These are phyloP conservation scores for Brachyrhaphis roseni DNA, from an alignment of 2,797 vertebrate species.

Conservation along the genomic window DNA sequence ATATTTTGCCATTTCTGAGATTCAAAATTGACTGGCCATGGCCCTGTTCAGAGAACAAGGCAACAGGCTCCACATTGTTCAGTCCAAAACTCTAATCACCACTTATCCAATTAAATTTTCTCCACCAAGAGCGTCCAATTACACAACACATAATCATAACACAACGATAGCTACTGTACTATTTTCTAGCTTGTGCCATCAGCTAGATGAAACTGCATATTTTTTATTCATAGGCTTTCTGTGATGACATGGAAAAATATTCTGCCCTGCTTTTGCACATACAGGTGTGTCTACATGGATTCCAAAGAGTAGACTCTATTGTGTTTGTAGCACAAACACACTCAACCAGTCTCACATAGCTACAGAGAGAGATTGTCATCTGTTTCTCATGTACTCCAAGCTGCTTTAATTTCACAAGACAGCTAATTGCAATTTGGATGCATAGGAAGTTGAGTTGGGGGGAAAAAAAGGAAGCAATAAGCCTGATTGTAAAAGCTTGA, in stretches of 20 bases:
- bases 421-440: slow-evolving; percentile 76
- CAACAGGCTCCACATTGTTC: neutral
- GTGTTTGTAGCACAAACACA: slow-evolving; percentile 19
- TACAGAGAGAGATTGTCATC: slow-evolving; percentile 29
- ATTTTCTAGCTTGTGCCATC: neutral
- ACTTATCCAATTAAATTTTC: neutral
- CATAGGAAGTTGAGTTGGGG: slow-evolving; percentile 48
- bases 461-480: slow-evolving; percentile 67
- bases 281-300: slow-evolving; percentile 1
- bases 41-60: neutral
- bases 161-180: neutral
- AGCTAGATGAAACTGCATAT: neutral
- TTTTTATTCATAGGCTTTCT: neutral
- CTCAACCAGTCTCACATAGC: slow-evolving; percentile 2
- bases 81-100: neutral
- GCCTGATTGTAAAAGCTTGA: slow-evolving; percentile 69
- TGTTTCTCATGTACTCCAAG: slow-evolving; percentile 41
- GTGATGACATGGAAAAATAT: neutral
- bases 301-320: slow-evolving; percentile 1
- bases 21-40: neutral
- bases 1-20: neutral
- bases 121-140: neutral
- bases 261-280: neutral
- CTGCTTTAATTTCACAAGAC: slow-evolving; percentile 66
- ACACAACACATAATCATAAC: neutral